A percentile compares a stretch with the other conserved stretches of the same genome.
Conservation (phyloP, 2,888 invertebrate species). For the Cheilosia soror region DNA sequence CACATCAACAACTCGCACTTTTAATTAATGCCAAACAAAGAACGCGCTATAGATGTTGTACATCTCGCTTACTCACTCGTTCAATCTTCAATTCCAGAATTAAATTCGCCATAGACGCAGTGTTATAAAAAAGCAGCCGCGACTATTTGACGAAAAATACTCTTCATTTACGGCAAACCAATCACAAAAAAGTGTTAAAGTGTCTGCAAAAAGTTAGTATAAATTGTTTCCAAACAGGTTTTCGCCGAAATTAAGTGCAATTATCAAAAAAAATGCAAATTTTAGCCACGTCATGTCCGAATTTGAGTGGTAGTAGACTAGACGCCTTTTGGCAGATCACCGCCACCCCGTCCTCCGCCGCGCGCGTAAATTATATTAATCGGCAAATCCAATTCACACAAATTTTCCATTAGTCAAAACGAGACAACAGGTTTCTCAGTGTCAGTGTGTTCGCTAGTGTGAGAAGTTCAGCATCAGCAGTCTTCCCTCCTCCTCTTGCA, state of each 20-base stretch:
- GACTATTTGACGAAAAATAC: constrained; percentile 63
- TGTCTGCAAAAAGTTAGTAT: constrained; percentile 71
- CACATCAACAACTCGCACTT: constrained; percentile 25
- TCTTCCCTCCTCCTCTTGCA: constrained; percentile 55
- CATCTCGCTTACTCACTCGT: constrained; percentile 61
- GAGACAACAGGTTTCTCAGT: constrained; percentile 38
- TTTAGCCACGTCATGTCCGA: constrained; percentile 77
- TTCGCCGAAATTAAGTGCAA: constrained; percentile 52
- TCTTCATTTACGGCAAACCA: constrained; percentile 58
- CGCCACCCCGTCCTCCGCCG: constrained; percentile 72
- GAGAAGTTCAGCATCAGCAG: constrained; percentile 58
- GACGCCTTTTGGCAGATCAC: constrained; percentile 76
- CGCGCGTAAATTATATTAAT: constrained; percentile 74
- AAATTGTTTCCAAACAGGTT: constrained; percentile 58
- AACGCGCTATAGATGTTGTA: constrained; percentile 48
- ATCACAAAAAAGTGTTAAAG: constrained; percentile 75
- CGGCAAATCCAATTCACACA: constrained; percentile 69
- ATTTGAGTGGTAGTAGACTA: constrained; percentile 72
- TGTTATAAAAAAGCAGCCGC: constrained; percentile 73
- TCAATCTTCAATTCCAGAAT: constrained; percentile 75
- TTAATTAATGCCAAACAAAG: constrained; percentile 45
- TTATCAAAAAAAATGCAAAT: constrained; percentile 69
- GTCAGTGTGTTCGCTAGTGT: constrained; percentile 39
- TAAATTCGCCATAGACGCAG: constrained; percentile 77
- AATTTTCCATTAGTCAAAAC: constrained; percentile 29